Conservation (phyloP, 2,888 invertebrate species). For the Phortica magna region DNA sequence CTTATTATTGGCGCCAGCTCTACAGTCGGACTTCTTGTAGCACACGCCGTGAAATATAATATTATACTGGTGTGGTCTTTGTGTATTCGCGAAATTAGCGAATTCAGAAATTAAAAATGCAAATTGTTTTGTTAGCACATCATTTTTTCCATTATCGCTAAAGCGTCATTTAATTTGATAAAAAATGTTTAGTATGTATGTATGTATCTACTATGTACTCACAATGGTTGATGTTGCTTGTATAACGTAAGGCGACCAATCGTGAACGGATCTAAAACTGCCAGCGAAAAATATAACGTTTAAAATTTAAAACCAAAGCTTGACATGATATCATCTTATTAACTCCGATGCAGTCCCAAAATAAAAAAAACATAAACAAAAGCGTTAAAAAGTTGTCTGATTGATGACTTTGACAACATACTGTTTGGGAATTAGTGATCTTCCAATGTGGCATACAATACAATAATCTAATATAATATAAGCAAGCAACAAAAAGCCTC, state of each 20-base stretch:
- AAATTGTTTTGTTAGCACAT: constrained; percentile 78
- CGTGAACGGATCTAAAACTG: too few species aligned
- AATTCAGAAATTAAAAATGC: constrained; percentile 77
- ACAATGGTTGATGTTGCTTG: too few species aligned
- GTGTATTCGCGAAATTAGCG: constrained; percentile 60
- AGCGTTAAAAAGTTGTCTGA: constrained; percentile 66
- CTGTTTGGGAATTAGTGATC: background rate
- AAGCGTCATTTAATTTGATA: too few species aligned
- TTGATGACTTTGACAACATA: constrained; percentile 55
- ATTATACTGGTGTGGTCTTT: constrained; percentile 31
- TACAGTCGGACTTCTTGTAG: constrained; percentile 58
- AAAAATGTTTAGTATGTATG: too few species aligned
- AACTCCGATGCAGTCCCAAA: background rate
- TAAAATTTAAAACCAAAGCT: constrained; percentile 36
- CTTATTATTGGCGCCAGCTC: background rate
- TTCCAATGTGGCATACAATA: too few species aligned
- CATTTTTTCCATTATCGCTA: constrained; percentile 67
- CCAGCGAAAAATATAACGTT: too few species aligned
- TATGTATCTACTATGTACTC: too few species aligned
- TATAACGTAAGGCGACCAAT: background rate
- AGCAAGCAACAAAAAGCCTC: background rate
- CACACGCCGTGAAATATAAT: constrained; percentile 51
- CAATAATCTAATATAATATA: too few species aligned
- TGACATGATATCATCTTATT: background rate
- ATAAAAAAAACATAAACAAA: constrained; percentile 28